phyloP scores from a whole-genome alignment of 2,888 invertebrate species.

The Cyclophora punctaria region DNA sequence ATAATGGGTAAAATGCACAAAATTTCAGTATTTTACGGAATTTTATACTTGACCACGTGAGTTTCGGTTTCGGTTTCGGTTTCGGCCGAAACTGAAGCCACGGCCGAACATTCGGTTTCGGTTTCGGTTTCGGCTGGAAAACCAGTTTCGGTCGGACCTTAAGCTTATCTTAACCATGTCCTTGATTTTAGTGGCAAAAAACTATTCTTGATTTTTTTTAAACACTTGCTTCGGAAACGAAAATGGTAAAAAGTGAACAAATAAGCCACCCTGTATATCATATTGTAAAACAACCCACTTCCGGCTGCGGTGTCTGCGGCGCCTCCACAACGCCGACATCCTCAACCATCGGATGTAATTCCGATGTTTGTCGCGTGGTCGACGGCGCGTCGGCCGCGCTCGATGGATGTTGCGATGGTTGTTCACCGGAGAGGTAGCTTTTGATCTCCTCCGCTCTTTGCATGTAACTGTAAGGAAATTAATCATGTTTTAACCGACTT shows the following conservation, averaged over 20 bases:
- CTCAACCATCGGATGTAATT: slow-evolving; percentile 12
- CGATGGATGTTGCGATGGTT: background rate
- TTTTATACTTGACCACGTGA: too few species aligned
- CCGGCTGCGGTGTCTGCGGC: background rate
- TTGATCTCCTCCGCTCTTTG: slow-evolving; percentile 58
- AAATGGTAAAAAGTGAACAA: background rate
- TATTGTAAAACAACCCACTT: background rate
- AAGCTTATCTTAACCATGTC: too few species aligned
- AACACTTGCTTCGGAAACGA: background rate
- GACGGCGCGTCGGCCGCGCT: too few species aligned
- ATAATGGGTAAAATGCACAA: too few species aligned
- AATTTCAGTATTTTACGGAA: too few species aligned
- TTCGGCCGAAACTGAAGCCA: too few species aligned
- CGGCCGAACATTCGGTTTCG: too few species aligned
- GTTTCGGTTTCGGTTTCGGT: too few species aligned
- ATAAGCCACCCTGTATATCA: background rate
- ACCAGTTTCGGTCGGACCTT: too few species aligned
- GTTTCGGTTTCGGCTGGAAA: too few species aligned
- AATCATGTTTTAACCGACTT: background rate
- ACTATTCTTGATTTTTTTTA: background rate
- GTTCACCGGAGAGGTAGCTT: slow-evolving; percentile 23
- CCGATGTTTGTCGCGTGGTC: slow-evolving; percentile 18
- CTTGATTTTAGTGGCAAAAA: too few species aligned
- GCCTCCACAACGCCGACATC: background rate
- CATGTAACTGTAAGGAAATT: slow-evolving; percentile 42